A percentile compares a stretch with the other conserved stretches of the same genome.
Conservation (phyloP, 1,140 invertebrate species). For the Orius insidiosus region DNA sequence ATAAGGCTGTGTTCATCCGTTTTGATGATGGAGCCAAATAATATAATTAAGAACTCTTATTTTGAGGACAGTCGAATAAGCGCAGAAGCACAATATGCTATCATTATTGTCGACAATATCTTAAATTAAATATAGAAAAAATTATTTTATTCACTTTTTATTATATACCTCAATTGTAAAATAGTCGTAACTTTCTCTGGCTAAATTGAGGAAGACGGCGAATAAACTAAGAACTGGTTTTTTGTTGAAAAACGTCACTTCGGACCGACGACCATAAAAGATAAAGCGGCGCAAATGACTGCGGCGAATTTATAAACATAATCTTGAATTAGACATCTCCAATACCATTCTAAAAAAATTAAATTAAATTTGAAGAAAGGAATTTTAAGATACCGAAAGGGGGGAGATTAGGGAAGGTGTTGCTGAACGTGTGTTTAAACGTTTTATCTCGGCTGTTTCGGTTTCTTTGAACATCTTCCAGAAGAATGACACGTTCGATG, state of each 20-base stretch:
- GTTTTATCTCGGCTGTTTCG: constrained; percentile 49
- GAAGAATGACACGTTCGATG: constrained; percentile 55
- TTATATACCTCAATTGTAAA: constrained; percentile 75
- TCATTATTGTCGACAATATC: constrained; percentile 73
- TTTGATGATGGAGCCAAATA: constrained; percentile 93
- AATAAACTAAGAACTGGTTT: constrained; percentile 84
- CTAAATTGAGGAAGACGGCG: constrained; percentile 74
- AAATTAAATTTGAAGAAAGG: too few species aligned
- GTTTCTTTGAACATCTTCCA: constrained; percentile 81
- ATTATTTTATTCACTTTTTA: constrained; percentile 5
- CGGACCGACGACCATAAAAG: constrained; percentile 88
- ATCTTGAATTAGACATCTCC: constrained; percentile 66
- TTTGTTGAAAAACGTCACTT: constrained; percentile 92
- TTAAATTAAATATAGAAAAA: constrained; percentile 26
- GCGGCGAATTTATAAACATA: constrained; percentile 58
- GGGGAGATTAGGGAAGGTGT: constrained; percentile 42
- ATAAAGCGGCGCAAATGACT: constrained; percentile 58
- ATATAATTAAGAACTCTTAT: constrained; percentile 88
- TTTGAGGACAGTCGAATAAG: constrained; percentile 94
- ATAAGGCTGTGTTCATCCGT: constrained; percentile 98
- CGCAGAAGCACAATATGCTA: constrained; percentile 93
- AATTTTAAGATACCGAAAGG: constrained; percentile 32
- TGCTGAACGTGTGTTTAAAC: constrained; percentile 62
- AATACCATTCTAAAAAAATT: constrained; percentile 70
- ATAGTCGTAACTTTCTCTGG: constrained; percentile 75